Base-by-base conservation (phyloP, 1,140 invertebrate genomes). In the Heliconius eleuchia region DNA sequence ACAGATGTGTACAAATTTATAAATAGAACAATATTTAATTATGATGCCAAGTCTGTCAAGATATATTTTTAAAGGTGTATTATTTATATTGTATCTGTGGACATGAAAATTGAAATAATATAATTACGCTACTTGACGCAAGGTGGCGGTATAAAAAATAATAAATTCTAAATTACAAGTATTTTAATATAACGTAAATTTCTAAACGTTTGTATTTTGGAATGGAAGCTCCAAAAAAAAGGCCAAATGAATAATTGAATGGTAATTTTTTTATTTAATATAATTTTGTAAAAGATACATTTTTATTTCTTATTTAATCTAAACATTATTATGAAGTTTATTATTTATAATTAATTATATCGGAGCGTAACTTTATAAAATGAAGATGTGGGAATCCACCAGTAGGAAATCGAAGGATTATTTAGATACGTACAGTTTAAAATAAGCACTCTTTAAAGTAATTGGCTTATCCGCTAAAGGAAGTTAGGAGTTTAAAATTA, bases 1-100 rank as follows among this genome's bases (percentile, higher is more conserved):
- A 57, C 55, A 3, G n/a, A 57, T 23, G n/a, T 57, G 55, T 23
- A 57, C 3, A 57, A 23, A 57, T 57, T 57, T 57, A 57, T 57
- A 72, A 42, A 72, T 72, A 72, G 30, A 72, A 72, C 71, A 72
- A 37, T 72, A 39, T 72, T 42, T 72, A 39, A 71, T 19, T 7
- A 37, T 18, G 70, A 34, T 71, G 34, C 39, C 71, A 39, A 39
- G 19, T 71, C 27, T 34, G 37, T 39, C 8, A 71, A 71, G 70
- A 71, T 71, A 18, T 71, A 34, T 71, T 71, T 37, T 34, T 39
- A 71, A 46, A n/a, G 6, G 3, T 19, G 37, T 71, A 18, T 46
- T 73, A 73, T 27, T 73, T 73, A 74, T 76, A 70, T 76, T 76
- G 66, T 76, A 76, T 76, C 74, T 76, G 74, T 76, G 57, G 55